These are phyloP conservation scores for Pollachius pollachius DNA, from an alignment of 2,113 vertebrate species.

Conservation along the genomic window DNA sequence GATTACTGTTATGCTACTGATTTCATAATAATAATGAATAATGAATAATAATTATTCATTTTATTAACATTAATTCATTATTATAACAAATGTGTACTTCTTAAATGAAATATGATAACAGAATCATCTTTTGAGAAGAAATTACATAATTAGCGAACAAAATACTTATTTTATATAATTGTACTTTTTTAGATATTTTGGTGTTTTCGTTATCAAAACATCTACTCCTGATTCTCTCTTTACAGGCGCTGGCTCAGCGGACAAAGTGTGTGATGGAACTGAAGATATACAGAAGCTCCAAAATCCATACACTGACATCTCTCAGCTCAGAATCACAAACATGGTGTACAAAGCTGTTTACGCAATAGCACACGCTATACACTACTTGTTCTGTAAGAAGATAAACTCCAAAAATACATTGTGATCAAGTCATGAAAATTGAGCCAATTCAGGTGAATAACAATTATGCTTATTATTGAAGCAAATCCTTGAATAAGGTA, in stretches of 20 bases:
- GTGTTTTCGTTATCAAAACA: not conserved
- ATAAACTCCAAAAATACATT: slow-evolving; percentile 25
- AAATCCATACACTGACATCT: slow-evolving; percentile 63
- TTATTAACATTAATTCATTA: too few relatives aligned
- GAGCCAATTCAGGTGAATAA: slow-evolving; percentile 53
- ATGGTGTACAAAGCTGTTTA: slow-evolving; percentile 72
- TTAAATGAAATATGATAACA: too few relatives aligned
- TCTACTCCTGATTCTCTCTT: not conserved
- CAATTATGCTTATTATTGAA: too few relatives aligned
- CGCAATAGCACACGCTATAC: slow-evolving; percentile 65
- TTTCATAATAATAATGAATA: too few relatives aligned
- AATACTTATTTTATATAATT: too few relatives aligned
- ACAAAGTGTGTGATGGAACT: slow-evolving; percentile 52
- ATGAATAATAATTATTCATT: too few relatives aligned
- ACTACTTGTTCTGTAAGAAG: slow-evolving; percentile 46
- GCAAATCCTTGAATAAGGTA: too few relatives aligned
- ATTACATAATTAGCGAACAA: too few relatives aligned
- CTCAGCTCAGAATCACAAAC: slow-evolving; percentile 65
- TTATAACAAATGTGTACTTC: too few relatives aligned
- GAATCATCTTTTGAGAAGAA: too few relatives aligned
- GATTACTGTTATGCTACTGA: too few relatives aligned
- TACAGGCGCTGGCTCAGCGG: not conserved
- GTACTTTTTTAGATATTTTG: not conserved
- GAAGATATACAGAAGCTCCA: slow-evolving; percentile 51
- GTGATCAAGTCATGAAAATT: slow-evolving; percentile 39